A percentile compares a stretch with the other conserved stretches of the same genome.
Conservation (phyloP, 2,888 invertebrate species). For the Vandiemenella viatica region DNA sequence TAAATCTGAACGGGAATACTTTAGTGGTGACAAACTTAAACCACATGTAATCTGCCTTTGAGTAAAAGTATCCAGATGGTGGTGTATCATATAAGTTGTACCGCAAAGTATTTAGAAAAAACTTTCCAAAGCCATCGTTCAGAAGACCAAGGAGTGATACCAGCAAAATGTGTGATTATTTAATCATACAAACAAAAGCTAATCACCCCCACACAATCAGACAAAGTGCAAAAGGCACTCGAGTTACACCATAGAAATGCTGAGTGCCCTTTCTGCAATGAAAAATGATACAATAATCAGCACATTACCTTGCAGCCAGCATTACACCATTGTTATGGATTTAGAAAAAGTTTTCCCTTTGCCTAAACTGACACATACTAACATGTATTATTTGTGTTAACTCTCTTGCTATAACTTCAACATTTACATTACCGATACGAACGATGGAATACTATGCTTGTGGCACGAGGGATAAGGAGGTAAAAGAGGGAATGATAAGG, state of each 20-base stretch:
- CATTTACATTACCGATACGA: not conserved
- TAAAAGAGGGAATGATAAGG: not conserved
- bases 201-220: too few species aligned
- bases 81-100: not conserved
- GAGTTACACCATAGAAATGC: not conserved
- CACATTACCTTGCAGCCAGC: not conserved
- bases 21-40: not conserved
- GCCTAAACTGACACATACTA: slow-evolving; percentile 2
- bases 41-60: not conserved
- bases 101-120: not conserved
- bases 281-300: not conserved
- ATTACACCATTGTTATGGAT: too few species aligned
- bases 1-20: not conserved
- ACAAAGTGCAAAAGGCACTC: not conserved
- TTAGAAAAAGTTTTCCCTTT: slow-evolving; percentile 4
- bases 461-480: slow-evolving; percentile 4
- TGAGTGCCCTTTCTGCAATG: not conserved
- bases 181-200: not conserved
- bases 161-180: not conserved
- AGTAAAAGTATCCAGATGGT: not conserved
- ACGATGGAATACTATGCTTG: slow-evolving; percentile 3
- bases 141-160: not conserved
- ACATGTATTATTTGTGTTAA: slow-evolving; percentile 4
- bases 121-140: not conserved
- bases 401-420: slow-evolving; percentile 8